A percentile compares a stretch with the other conserved stretches of the same genome.
phyloP scores from a whole-genome alignment of 2,888 invertebrate genomes.

The Drosophila mimetica region DNA sequence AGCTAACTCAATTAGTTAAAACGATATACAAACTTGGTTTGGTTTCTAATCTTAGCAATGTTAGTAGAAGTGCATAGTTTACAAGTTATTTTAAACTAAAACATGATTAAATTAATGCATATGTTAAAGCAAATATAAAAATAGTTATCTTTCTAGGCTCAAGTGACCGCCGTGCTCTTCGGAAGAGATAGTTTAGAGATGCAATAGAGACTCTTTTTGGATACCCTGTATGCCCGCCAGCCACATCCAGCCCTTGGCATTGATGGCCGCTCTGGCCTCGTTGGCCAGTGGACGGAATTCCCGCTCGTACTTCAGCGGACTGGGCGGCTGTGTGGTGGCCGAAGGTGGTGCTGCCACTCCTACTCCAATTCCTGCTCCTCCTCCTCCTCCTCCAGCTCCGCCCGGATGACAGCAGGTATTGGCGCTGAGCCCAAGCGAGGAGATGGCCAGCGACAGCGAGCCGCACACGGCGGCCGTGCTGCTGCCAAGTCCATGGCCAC shows the following conservation, averaged over 20 bases:
- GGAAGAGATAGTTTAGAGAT: neutral
- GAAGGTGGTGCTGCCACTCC: constrained; percentile 1
- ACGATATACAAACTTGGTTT: neutral
- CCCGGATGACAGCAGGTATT: constrained; percentile 60
- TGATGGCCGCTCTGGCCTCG: constrained; percentile 87
- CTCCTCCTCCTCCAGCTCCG: neutral
- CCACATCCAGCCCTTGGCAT: constrained; percentile 93
- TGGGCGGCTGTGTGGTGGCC: constrained; percentile 78
- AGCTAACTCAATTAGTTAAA: neutral
- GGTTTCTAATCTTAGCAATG: neutral
- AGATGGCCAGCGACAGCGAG: constrained; percentile 82
- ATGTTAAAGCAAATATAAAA: too few species aligned
- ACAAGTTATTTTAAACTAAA: too few species aligned
- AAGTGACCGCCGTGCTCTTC: neutral
- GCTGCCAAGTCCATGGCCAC: constrained; percentile 64
- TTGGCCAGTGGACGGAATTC: constrained; percentile 87
- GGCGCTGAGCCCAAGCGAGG: constrained; percentile 78
- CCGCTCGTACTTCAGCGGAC: constrained; percentile 85
- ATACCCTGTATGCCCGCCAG: constrained; percentile 90
- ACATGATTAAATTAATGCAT: too few species aligned
- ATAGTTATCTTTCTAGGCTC: too few species aligned
- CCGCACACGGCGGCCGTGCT: constrained; percentile 83
- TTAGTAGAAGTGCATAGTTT: too few species aligned
- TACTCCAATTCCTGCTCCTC: neutral
- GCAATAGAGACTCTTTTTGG: constrained; percentile 26